phyloP scores from a whole-genome alignment of 2,797 vertebrate genomes.

The Ispidina lecontei region DNA sequence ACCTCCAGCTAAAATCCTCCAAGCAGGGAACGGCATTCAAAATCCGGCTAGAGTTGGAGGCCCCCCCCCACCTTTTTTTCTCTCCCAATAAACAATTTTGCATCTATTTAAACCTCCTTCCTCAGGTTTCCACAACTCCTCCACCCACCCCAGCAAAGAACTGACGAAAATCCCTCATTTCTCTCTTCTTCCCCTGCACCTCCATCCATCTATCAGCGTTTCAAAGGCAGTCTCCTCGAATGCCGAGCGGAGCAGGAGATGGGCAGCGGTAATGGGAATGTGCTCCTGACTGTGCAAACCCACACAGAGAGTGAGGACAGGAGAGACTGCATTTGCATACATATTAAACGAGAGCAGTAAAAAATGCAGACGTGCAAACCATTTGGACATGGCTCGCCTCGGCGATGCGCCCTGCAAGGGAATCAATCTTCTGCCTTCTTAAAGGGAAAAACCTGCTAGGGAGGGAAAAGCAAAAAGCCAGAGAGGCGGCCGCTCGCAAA shows the following conservation, averaged over 20 bases:
- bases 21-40: conserved; percentile 29
- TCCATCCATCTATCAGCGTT: conserved; percentile 83
- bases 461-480: conserved; percentile 34
- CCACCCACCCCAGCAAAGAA: conserved; percentile 62
- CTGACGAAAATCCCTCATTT: conserved; percentile 78
- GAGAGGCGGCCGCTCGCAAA: background rate
- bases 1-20: conserved; percentile 61
- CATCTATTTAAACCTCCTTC: conserved; percentile 75
- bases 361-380: conserved; percentile 89
- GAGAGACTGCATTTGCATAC: conserved; percentile 94
- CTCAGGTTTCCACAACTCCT: conserved; percentile 43
- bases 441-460: conserved; percentile 71
- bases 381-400: conserved; percentile 84
- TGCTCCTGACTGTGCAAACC: conserved; percentile 90
- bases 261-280: conserved; percentile 81
- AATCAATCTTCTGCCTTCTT: conserved; percentile 82
- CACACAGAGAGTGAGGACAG: conserved; percentile 86
- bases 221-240: conserved; percentile 79
- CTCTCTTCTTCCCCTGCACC: conserved; percentile 74
- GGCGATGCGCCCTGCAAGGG: conserved; percentile 77
- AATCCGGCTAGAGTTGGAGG: background rate
- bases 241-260: conserved; percentile 75
- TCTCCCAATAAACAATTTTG: conserved; percentile 76
- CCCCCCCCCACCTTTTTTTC: background rate
- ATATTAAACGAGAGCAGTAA: conserved; percentile 95